Evolutionary conservation across 2,113 vertebrate species (phyloP).

Genomic region (Sceloporus tristichus): DNA sequence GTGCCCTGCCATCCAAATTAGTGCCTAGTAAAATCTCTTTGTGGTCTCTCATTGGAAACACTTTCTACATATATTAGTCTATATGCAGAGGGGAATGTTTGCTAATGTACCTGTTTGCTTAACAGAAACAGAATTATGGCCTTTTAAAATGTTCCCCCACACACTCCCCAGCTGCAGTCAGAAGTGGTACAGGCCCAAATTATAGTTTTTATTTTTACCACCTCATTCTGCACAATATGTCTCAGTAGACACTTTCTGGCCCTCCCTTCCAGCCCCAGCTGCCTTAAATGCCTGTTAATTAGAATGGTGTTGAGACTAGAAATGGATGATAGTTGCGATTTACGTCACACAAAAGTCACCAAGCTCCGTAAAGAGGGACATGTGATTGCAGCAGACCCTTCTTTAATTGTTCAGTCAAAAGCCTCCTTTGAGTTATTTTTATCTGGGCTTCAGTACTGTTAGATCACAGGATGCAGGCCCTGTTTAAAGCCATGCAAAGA

Average conservation of each 20-base stretch:
- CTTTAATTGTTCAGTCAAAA: not conserved
- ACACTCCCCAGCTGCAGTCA: not conserved
- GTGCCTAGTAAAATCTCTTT: too few relatives aligned
- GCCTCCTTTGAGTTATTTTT: constrained; percentile 14
- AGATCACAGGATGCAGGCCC: not conserved
- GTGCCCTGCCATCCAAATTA: too few relatives aligned
- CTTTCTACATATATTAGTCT: not conserved
- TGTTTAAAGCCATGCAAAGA: not conserved
- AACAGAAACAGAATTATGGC: not conserved
- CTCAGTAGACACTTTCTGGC: not conserved
- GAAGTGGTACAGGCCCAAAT: not conserved
- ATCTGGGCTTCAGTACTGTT: not conserved
- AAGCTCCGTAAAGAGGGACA: not conserved
- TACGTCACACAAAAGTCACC: not conserved
- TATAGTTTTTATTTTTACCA: not conserved
- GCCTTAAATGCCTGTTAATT: not conserved
- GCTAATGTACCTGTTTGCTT: not conserved
- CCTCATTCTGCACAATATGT: not conserved
- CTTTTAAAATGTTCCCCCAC: not conserved
- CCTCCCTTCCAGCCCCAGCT: not conserved
- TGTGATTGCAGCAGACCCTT: not conserved
- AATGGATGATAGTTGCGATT: not conserved
- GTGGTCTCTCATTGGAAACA: too few relatives aligned
- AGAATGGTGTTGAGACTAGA: not conserved
- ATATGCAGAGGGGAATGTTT: not conserved